phyloP scores from a whole-genome alignment of 2,113 vertebrate species.

The Gasterosteus aculeatus region DNA sequence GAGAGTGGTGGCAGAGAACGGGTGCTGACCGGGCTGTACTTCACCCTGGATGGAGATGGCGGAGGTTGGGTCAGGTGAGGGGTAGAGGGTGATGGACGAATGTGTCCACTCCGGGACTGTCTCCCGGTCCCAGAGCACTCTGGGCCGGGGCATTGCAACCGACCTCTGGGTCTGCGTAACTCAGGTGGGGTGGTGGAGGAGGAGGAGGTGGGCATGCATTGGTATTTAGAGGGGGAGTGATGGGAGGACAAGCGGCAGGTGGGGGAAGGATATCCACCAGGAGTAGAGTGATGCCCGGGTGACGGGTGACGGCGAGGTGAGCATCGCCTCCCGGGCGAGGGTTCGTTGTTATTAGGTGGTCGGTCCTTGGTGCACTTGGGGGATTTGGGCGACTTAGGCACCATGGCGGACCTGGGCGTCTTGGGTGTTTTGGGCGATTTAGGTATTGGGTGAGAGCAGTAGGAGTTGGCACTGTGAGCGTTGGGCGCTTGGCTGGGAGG shows the following conservation, averaged over 20 bases:
- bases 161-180: slow-evolving; percentile 57
- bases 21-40: slow-evolving; percentile 74
- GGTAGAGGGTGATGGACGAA: slow-evolving; percentile 73
- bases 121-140: background rate
- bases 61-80: slow-evolving; percentile 72
- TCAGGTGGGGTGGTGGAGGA: slow-evolving; percentile 47
- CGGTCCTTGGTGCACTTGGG: slow-evolving; percentile 42
- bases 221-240: slow-evolving; percentile 40
- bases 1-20: slow-evolving; percentile 76
- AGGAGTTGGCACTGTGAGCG: slow-evolving; percentile 38
- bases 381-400: slow-evolving; percentile 60
- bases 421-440: slow-evolving; percentile 67
- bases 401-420: slow-evolving; percentile 41
- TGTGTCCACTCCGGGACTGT: slow-evolving; percentile 39
- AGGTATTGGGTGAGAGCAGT: slow-evolving; percentile 47
- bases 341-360: slow-evolving; percentile 4
- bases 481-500: slow-evolving; percentile 30
- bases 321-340: slow-evolving; percentile 48
- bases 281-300: slow-evolving; percentile 61
- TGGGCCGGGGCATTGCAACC: slow-evolving; percentile 31
- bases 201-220: slow-evolving; percentile 28
- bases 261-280: slow-evolving; percentile 49
- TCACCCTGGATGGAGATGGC: slow-evolving; percentile 61
- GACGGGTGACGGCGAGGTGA: slow-evolving; percentile 51
- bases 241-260: slow-evolving; percentile 27